Conservation (phyloP, 2,888 invertebrate genomes). For the Macaria liturata region DNA sequence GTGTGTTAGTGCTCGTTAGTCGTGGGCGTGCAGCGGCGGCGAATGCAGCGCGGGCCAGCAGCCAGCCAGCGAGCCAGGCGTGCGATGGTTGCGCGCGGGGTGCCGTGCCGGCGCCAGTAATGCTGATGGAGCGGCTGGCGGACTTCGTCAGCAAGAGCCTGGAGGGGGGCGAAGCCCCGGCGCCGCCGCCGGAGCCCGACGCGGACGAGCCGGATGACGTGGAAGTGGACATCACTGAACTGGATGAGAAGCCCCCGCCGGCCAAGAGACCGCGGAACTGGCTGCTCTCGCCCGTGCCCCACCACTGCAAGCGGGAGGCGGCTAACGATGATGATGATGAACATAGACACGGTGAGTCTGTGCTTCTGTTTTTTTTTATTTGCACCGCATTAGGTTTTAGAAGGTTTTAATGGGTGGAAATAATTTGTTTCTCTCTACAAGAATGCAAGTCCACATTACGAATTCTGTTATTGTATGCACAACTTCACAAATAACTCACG, state of each 20-base stretch:
- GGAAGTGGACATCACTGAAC: conserved; percentile 77
- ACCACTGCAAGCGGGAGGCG: conserved; percentile 66
- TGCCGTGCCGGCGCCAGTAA: conserved; percentile 72
- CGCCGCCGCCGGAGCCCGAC: conserved; percentile 77
- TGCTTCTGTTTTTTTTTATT: too few relatives aligned
- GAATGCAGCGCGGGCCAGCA: conserved; percentile 60
- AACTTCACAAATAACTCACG: too few relatives aligned
- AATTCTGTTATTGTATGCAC: too few relatives aligned
- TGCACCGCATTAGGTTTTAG: too few relatives aligned
- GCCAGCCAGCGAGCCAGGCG: conserved; percentile 53
- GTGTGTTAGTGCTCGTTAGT: conserved; percentile 1
- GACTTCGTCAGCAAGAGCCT: conserved; percentile 96
- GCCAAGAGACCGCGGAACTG: conserved; percentile 72
- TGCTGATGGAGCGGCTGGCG: conserved; percentile 93
- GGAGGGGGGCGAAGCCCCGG: conserved; percentile 83
- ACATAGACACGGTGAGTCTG: conserved; percentile 65
- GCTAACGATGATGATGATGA: conserved; percentile 68
- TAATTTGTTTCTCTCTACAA: too few relatives aligned
- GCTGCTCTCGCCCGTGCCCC: conserved; percentile 74
- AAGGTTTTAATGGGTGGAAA: too few relatives aligned
- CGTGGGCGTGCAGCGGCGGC: conserved; percentile 61
- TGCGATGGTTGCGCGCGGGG: conserved; percentile 69
- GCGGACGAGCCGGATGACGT: conserved; percentile 66
- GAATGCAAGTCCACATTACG: too few relatives aligned
- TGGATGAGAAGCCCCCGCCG: conserved; percentile 70